Base-by-base conservation (phyloP, 2,888 invertebrate genomes). In the Apantesis nais region DNA sequence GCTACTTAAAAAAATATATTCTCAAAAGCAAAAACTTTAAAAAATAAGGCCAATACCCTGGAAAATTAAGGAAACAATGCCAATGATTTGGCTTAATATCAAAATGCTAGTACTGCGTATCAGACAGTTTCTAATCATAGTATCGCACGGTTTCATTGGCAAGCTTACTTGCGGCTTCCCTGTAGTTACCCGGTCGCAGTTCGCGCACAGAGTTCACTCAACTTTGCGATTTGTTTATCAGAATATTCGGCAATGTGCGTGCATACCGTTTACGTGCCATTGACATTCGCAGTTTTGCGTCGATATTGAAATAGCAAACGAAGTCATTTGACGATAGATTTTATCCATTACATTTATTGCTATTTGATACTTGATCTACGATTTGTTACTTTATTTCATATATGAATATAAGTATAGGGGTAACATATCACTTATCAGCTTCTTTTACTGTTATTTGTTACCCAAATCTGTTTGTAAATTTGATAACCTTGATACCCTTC, bases 241-340 rank as follows among this genome's bases (percentile, higher is more conserved):
- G 80, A 79, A 78, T 80, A 82, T 80, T 82, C 73, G 78, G 75
- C 79, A 75, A 74, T 77, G 82, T 83, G 83, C 86, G 86, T 86
- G 79, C 80, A 80, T 81, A 81, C 80, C 78, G 85, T 90, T 90
- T 83, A 83, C 88, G 88, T 92, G 92, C 91, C 92, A 93, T 93
- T 93, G 93, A 93, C 93, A 93, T 92, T 91, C 87, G 81, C 81
- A 77, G 76, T 83, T 86, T 88, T 81, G 86, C 85, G 80, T 80
- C 79, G 82, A 58, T 66, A 85, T 88, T 85, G 84, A 91, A 92
- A 91, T 91, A 90, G 88, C 86, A 72, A 81, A 76, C 80, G 79
- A 81, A 77, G 75, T 84, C 74, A 74, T 86, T 85, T 83, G 82
- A 79, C 79, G 76, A 78, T 79, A 61, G 66, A 85, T 75, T 75